These are phyloP conservation scores for Hirtodrosophila cameraria DNA, from an alignment of 2,888 invertebrate species.

Conservation along the genomic window DNA sequence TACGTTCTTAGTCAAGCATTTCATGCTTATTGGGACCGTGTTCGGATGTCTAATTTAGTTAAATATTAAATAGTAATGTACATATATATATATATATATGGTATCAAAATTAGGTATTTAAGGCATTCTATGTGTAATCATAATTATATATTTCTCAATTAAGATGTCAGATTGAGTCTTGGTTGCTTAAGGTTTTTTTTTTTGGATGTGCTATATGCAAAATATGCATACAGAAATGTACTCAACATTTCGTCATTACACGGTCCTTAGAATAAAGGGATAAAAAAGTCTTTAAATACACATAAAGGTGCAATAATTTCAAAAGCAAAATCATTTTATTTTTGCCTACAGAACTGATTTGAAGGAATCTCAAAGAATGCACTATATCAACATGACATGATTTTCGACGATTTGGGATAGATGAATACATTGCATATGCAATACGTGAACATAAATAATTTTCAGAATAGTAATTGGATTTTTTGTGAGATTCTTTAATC, in stretches of 20 bases:
- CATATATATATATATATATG: conserved; percentile 34
- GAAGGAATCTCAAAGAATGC: conserved; percentile 59
- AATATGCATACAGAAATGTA: conserved; percentile 46
- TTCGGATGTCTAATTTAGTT: conserved; percentile 49
- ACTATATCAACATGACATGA: conserved; percentile 35
- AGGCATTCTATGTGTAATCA: conserved; percentile 45
- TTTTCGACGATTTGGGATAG: conserved; percentile 20
- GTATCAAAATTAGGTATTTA: conserved; percentile 21
- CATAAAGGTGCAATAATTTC: conserved; percentile 66
- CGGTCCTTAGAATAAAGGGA: conserved; percentile 32
- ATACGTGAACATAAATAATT: conserved; percentile 13
- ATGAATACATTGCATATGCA: conserved; percentile 17
- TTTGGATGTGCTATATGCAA: conserved; percentile 32
- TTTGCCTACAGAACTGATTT: conserved; percentile 60
- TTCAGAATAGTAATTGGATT: background rate
- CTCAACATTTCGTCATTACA: conserved; percentile 35
- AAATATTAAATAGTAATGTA: conserved; percentile 53
- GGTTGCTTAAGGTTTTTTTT: conserved; percentile 42
- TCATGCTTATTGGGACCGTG: conserved; percentile 42
- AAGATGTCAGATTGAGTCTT: conserved; percentile 41
- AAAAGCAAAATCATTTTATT: conserved; percentile 38
- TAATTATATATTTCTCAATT: conserved; percentile 42
- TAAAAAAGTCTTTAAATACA: conserved; percentile 35
- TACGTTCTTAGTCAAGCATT: conserved; percentile 50
- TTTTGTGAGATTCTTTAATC: background rate